Base-by-base conservation (phyloP, 2,113 vertebrate genomes). In the Actinemys pallida region DNA sequence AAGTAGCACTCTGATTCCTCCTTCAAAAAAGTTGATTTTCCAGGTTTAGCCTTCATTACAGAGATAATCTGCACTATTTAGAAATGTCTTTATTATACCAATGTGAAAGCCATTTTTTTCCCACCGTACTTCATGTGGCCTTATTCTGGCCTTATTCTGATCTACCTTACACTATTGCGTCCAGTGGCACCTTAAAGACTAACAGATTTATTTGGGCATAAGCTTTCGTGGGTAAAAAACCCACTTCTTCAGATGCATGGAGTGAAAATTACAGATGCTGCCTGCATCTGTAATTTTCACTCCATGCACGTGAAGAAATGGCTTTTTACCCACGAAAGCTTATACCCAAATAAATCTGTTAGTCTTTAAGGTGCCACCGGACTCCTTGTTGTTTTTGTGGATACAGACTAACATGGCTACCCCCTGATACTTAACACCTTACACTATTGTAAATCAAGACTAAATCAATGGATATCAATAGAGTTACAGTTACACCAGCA, bases 1-100 rank as follows among this genome's bases (percentile, higher is more conserved):
- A 53, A 83, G 84, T 39, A 72, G 39, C 25, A 39, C 83, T 84
- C 81, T 81, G 76, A 76, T 52, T 31, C 95, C 62, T 76, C 91
- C 93, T 89, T 49, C 87, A 22, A 95, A 96, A 95, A 93, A 81
- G 84, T 91, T 88, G 50, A 88, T 86, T 95, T 93, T 88, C 22
- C 16, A 90, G 25, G 82, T 45, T 83, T 82, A 59, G 59, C 90
- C 59, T 88, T 84, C 56, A 53, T 42, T 84, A 83, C 78, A 84
- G 47, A 54, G 35, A 79, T 79, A 87, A 35, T 78, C 83, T 87
- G 79, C 62, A 54, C 54, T 78, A 76, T 76, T 62, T 54, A 56
- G 6, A 82, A 52, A 42, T 81, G 19, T 76, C 24, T 92, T 17
- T 45, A 31, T 20, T 39, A n/a, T 24, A 86, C 42, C 24, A 59